These are phyloP conservation scores for Chrysolina oricalcia DNA, from an alignment of 2,888 invertebrate species.

Conservation along the genomic window DNA sequence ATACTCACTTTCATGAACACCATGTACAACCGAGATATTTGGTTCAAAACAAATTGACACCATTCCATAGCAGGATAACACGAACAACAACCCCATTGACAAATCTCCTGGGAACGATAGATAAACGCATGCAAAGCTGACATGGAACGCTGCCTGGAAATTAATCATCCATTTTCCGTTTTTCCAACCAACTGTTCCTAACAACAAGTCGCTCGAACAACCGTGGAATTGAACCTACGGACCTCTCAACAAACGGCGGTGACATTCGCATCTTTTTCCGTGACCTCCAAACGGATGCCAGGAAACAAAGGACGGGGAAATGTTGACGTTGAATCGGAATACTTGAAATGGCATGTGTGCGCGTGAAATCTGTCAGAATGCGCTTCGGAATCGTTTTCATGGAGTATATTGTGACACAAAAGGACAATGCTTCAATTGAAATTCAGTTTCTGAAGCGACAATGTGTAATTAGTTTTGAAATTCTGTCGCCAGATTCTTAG, in stretches of 20 bases:
- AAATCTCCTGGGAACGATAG: neutral
- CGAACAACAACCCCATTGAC: neutral
- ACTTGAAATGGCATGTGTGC: constrained; percentile 23
- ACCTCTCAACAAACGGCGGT: constrained; percentile 15
- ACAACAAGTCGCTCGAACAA: constrained; percentile 3
- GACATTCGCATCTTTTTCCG: constrained; percentile 22
- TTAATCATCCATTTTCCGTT: constrained; percentile 10
- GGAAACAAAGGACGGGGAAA: constrained; percentile 3
- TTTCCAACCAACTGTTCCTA: neutral
- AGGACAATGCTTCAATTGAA: constrained; percentile 20
- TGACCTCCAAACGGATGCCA: constrained; percentile 1
- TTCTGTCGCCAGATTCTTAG: neutral
- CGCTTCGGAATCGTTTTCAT: neutral
- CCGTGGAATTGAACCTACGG: constrained; percentile 9
- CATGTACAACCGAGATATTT: no score
- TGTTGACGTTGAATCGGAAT: constrained; percentile 21
- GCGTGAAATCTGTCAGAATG: constrained; percentile 20
- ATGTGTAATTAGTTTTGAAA: constrained; percentile 22
- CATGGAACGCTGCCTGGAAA: neutral
- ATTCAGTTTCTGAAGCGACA: constrained; percentile 22
- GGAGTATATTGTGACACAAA: constrained; percentile 16
- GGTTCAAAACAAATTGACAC: neutral
- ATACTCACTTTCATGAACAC: no score
- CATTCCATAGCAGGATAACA: neutral
- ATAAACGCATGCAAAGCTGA: neutral